phyloP scores from a whole-genome alignment of 1,140 invertebrate species.

The Ridgeia piscesae region DNA sequence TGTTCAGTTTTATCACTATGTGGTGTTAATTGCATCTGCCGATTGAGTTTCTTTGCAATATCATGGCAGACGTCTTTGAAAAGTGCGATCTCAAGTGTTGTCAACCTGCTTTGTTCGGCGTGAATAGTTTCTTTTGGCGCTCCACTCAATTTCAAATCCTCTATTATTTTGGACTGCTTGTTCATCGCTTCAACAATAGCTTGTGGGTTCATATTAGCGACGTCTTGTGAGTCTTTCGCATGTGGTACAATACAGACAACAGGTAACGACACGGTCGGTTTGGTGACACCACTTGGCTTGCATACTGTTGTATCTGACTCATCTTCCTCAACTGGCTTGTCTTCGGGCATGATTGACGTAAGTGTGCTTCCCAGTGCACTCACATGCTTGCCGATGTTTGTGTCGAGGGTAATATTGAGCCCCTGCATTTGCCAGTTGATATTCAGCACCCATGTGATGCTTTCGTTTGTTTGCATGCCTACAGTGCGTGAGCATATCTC shows the following conservation, averaged over 20 bases:
- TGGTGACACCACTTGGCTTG: not conserved
- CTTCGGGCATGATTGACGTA: conserved; percentile 77
- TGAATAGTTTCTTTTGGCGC: conserved; percentile 88
- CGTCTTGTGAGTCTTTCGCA: conserved; percentile 80
- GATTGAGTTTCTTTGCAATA: conserved; percentile 82
- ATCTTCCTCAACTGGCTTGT: conserved; percentile 27
- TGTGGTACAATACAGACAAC: not conserved
- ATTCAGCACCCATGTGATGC: conserved; percentile 97
- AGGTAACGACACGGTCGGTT: not conserved
- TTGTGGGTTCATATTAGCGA: conserved; percentile 63
- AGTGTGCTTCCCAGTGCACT: conserved; percentile 91
- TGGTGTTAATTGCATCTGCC: conserved; percentile 81
- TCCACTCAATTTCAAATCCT: conserved; percentile 83
- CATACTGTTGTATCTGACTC: not conserved
- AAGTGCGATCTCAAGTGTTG: conserved; percentile 87
- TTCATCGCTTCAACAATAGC: conserved; percentile 97
- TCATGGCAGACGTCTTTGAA: conserved; percentile 79
- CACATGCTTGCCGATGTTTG: conserved; percentile 92
- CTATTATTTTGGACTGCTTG: conserved; percentile 87
- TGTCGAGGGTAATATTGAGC: conserved; percentile 94
- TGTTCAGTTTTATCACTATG: conserved; percentile 79
- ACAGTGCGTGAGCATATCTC: conserved; percentile 89
- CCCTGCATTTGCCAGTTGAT: conserved; percentile 99
- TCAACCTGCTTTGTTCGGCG: conserved; percentile 83
- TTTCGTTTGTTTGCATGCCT: conserved; percentile 53